Conservation (phyloP, 2,113 vertebrate species). For the Lophotis ruficrista region DNA sequence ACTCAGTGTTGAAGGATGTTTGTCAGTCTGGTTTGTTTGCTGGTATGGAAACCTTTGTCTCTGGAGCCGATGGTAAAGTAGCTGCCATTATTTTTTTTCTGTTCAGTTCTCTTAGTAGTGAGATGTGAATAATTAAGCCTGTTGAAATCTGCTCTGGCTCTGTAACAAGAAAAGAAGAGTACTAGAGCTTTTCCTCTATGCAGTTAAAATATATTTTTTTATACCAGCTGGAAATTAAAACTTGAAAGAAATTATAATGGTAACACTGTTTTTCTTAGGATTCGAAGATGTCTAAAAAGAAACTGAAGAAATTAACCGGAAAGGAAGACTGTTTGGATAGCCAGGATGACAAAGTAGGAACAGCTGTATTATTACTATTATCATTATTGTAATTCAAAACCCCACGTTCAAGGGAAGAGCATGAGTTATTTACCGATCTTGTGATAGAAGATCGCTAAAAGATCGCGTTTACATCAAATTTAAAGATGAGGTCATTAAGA, state of each 20-base stretch:
- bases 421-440: not conserved
- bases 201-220: not conserved
- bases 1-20: not conserved
- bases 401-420: not conserved
- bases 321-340: slow-evolving; percentile 19
- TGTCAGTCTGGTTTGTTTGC: not conserved
- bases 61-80: not conserved
- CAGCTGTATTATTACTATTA: not conserved
- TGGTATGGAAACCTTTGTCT: not conserved
- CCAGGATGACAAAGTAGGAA: slow-evolving; percentile 53
- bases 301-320: slow-evolving; percentile 14
- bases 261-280: not conserved
- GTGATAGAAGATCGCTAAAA: not conserved
- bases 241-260: not conserved
- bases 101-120: not conserved
- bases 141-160: not conserved
- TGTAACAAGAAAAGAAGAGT: not conserved
- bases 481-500: not conserved
- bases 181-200: not conserved
- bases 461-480: no score
- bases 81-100: not conserved
- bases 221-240: not conserved
- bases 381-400: not conserved
- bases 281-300: slow-evolving; percentile 64
- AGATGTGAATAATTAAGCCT: not conserved